phyloP scores from a whole-genome alignment of 2,797 vertebrate species.

The Gymnoscopelus microlampas region DNA sequence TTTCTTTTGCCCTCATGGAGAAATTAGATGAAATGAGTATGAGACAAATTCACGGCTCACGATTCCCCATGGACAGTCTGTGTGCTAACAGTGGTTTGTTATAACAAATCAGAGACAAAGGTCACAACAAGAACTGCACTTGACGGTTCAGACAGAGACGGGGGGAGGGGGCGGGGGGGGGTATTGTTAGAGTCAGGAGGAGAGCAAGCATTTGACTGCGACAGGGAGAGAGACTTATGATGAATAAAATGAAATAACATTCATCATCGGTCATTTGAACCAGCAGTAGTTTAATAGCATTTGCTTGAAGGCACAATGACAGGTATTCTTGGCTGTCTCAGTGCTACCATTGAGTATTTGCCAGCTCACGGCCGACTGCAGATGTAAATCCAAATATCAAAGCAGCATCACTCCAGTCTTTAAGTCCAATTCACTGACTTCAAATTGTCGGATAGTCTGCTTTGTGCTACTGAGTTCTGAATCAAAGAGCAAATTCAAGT shows the following conservation, averaged over 20 bases:
- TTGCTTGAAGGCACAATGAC: slow-evolving; percentile 4
- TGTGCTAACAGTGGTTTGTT: neutral
- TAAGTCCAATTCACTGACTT: slow-evolving; percentile 40
- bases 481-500: slow-evolving; percentile 41
- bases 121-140: neutral
- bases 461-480: slow-evolving; percentile 32
- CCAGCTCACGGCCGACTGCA: slow-evolving; percentile 47
- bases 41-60: neutral
- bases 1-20: neutral
- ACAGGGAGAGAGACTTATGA: neutral
- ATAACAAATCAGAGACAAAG: slow-evolving; percentile 9
- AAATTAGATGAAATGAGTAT: neutral
- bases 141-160: too few species aligned
- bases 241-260: neutral
- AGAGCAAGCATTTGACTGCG: neutral
- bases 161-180: too few species aligned
- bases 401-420: slow-evolving; percentile 17
- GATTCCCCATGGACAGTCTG: neutral
- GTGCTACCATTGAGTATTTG: slow-evolving; percentile 57
- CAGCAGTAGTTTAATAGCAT: slow-evolving; percentile 34
- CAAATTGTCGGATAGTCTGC: slow-evolving; percentile 41
- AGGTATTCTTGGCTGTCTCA: slow-evolving; percentile 51
- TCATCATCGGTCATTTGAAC: neutral
- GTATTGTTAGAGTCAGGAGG: neutral
- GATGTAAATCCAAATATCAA: slow-evolving; percentile 47